Percentiles rank a stretch among this genome's conserved stretches.
phyloP scores from a whole-genome alignment of 1,140 invertebrate genomes.

The Drosophila baimaii region DNA sequence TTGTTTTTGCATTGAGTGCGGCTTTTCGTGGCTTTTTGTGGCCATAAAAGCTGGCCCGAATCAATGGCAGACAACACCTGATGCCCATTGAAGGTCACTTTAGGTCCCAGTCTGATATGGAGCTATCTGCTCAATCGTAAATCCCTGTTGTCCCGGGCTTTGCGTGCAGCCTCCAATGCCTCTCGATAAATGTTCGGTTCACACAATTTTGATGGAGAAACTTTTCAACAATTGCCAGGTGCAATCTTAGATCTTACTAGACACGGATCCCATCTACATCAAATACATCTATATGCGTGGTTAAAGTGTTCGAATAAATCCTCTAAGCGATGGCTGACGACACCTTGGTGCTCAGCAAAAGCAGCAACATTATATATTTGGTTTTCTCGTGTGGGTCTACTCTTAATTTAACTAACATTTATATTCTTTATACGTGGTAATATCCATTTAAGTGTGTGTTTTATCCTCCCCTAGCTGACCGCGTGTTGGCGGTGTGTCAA shows the following conservation, averaged over 20 bases:
- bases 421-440: conserved; percentile 30
- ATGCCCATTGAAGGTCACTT: conserved; percentile 74
- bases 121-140: background rate
- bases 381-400: conserved; percentile 11
- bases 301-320: conserved; percentile 14
- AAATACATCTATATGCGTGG: conserved; percentile 13
- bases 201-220: conserved; percentile 5
- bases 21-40: conserved; percentile 44
- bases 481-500: background rate
- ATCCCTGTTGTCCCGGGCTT: conserved; percentile 28
- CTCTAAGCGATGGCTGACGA: conserved; percentile 13
- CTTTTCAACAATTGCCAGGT: conserved; percentile 52
- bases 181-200: conserved; percentile 31
- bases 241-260: conserved; percentile 46
- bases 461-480: background rate
- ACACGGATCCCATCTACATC: conserved; percentile 32
- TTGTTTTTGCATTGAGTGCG: conserved; percentile 70
- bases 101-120: conserved; percentile 33
- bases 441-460: conserved; percentile 8
- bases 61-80: conserved; percentile 77
- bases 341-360: conserved; percentile 71
- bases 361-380: conserved; percentile 13
- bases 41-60: conserved; percentile 62
- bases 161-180: conserved; percentile 75
- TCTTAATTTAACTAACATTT: conserved; percentile 30